Conservation (phyloP, 2,113 vertebrate genomes). For the Phalacrocorax pelagicus region DNA sequence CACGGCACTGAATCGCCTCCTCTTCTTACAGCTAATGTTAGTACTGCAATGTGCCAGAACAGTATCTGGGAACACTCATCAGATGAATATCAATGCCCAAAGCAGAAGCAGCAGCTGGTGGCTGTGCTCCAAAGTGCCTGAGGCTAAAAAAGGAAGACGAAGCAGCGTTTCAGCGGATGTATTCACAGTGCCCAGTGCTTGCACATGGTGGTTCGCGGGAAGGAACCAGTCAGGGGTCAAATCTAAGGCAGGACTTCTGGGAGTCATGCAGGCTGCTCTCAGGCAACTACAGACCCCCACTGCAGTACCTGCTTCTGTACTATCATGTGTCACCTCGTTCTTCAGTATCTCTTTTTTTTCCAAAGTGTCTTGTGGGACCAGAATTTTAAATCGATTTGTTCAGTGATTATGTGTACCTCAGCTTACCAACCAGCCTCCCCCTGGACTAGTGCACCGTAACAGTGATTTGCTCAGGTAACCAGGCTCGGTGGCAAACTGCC, state of each 20-base stretch:
- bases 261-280: not conserved
- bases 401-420: not conserved
- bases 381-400: not conserved
- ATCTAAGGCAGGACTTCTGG: not conserved
- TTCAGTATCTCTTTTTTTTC: not conserved
- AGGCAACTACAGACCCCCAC: not conserved
- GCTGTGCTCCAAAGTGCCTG: not conserved
- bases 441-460: rapidly evolving
- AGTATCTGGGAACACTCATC: not conserved
- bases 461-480: not conserved
- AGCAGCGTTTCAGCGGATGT: not conserved
- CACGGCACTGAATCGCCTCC: not conserved
- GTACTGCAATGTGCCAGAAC: not conserved
- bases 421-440: not conserved
- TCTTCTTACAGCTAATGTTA: not conserved
- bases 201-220: not conserved
- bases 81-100: not conserved
- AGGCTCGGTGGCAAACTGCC: not conserved
- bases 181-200: too few relatives aligned
- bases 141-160: too few relatives aligned
- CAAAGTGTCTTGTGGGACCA: not conserved
- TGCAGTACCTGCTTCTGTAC: not conserved
- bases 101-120: not conserved
- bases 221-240: not conserved
- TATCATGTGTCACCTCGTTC: not conserved